Evolutionary conservation across 2,888 invertebrate genomes (phyloP), one percentile per base, ranked within the genome.

Genomic region (Anodontia alba): DNA sequence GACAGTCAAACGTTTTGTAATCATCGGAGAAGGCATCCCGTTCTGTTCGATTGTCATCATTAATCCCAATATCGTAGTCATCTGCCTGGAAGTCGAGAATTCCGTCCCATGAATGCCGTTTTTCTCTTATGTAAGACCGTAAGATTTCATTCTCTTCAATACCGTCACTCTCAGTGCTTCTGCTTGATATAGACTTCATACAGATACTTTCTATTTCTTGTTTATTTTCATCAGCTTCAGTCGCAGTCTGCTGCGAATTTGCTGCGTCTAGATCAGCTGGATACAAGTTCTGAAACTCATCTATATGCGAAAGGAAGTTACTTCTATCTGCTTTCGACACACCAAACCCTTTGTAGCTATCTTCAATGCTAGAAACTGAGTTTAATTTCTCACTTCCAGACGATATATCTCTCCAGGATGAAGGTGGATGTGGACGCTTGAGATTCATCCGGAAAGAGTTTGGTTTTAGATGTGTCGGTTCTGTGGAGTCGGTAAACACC

Each of bases 271-370:
- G 7, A 26, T 3, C 17, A 29, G 57, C 57, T 17, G 79, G 80
- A 62, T 51, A 80, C 0, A 85, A 49, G 29, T 76, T 80, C 42
- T 83, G 76, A 57, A 89, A 89, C 20, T 54, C 71, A 46, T 80
- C 73, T 8, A 88, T 66, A 29, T 84, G 73, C 0, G 79, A 75
- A 7, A 89, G 43, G 12, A 89, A 57, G 26, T 80, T 78, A 20
- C 46, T 73, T 38, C 89, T 73, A 0, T 72, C 67, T 5, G 72
- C 36, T 49, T 73, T 78, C 1, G 81, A 80, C 1, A 88, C 54
- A 8, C 89, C 89, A 51, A 89, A 87, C 17, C 88, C 87, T 31
- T 46, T 69, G 42, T 88, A 84, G 33, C 73, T 75, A 36, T 85
- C 85, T 17, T 89, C 88, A 20, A 83, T 20, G 36, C 88, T 88